Evolutionary conservation across 2,113 vertebrate species (phyloP).

Genomic region (Corvus hawaiiensis): DNA sequence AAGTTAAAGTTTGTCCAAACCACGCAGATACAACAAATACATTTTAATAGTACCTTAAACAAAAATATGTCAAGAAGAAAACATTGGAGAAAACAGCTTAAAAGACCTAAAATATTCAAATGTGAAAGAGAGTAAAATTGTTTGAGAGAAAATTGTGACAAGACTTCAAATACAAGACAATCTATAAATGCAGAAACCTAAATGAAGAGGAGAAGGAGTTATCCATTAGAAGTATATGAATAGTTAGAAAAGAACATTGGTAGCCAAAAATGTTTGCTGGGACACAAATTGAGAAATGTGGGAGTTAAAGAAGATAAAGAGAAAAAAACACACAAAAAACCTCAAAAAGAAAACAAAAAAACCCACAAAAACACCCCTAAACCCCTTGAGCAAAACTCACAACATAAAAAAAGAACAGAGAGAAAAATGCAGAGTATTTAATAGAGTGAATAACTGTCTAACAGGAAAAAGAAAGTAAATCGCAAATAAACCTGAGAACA

Average conservation of each 20-base stretch:
- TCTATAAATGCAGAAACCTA: not conserved
- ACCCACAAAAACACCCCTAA: accelerated
- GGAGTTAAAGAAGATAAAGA: not conserved
- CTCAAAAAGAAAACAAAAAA: not conserved
- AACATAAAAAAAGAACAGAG: not conserved
- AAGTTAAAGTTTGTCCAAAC: not conserved
- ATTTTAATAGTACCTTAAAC: not conserved
- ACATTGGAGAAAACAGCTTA: not conserved
- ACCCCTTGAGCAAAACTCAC: not conserved
- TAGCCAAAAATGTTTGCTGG: not conserved
- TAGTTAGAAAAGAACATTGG: not conserved
- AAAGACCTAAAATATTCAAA: not conserved
- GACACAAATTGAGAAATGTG: not conserved
- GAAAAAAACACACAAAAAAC: accelerated
- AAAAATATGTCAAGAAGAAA: not conserved
- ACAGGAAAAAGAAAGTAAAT: not conserved
- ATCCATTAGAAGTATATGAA: not conserved
- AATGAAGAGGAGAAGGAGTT: not conserved
- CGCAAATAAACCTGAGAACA: not conserved
- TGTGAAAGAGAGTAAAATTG: not conserved
- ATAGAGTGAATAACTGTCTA: not conserved
- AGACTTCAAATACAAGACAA: not conserved
- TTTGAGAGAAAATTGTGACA: not conserved
- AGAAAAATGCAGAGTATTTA: not conserved
- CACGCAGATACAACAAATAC: not conserved